Evolutionary conservation across 2,888 invertebrate species (phyloP).

Genomic region (Diplazon laetatorius): DNA sequence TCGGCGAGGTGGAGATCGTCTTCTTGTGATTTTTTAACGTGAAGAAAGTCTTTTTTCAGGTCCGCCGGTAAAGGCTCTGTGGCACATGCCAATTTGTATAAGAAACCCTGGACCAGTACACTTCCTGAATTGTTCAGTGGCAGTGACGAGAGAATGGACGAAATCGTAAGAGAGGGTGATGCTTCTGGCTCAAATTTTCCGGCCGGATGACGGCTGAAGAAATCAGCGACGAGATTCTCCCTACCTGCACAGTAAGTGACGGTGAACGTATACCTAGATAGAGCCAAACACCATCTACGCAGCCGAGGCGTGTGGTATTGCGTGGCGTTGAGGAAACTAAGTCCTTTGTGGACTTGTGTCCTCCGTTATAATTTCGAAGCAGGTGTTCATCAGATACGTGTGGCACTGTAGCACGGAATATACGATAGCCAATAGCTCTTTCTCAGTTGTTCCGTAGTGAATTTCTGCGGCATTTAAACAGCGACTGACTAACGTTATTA

Average conservation of each 20-base stretch:
- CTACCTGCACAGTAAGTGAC: slow-evolving; percentile 44
- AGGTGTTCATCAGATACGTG: slow-evolving; percentile 18
- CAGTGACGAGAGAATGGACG: background rate
- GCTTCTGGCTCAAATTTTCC: slow-evolving; percentile 12
- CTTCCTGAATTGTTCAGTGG: background rate
- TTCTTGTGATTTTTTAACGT: background rate
- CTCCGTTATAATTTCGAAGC: slow-evolving; percentile 56
- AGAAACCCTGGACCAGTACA: too few species aligned
- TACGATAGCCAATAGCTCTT: slow-evolving; percentile 63
- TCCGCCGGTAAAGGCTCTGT: background rate
- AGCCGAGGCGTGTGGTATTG: slow-evolving; percentile 37
- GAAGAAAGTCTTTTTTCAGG: background rate
- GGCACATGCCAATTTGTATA: too few species aligned
- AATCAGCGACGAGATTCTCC: slow-evolving; percentile 51
- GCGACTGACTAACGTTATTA: slow-evolving; percentile 68
- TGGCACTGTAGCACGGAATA: slow-evolving; percentile 43
- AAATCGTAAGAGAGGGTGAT: background rate
- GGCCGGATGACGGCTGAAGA: slow-evolving; percentile 29
- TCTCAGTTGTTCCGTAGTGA: slow-evolving; percentile 68
- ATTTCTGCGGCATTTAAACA: slow-evolving; percentile 59
- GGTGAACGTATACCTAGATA: slow-evolving; percentile 46
- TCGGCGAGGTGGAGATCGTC: background rate
- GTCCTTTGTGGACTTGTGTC: slow-evolving; percentile 39
- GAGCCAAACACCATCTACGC: slow-evolving; percentile 26
- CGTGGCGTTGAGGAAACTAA: slow-evolving; percentile 28